Evolutionary conservation across 2,888 invertebrate genomes (phyloP).

Genomic region (Choreutis nemorana): DNA sequence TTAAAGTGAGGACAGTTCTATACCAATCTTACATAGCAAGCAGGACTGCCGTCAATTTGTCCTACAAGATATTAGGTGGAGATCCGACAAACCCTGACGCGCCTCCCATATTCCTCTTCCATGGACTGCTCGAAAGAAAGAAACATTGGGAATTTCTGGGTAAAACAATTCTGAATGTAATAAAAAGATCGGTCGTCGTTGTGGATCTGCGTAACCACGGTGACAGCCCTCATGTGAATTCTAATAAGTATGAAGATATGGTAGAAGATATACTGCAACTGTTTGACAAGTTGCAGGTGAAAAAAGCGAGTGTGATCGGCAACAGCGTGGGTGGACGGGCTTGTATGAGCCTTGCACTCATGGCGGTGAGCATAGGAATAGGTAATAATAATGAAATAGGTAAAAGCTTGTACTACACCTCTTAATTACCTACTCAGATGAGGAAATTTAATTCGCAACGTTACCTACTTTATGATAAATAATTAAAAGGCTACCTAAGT

Average conservation of each 20-base stretch:
- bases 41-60: constrained; percentile 27
- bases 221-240: constrained; percentile 79
- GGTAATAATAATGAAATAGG: too few relatives aligned
- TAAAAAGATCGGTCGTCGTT: constrained; percentile 78
- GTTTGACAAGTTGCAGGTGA: constrained; percentile 65
- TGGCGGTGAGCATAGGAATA: constrained; percentile 68
- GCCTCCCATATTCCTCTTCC: constrained; percentile 67
- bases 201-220: constrained; percentile 97
- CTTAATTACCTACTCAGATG: too few relatives aligned
- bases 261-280: constrained; percentile 75
- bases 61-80: constrained; percentile 37
- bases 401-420: too few relatives aligned
- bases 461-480: too few relatives aligned
- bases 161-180: constrained; percentile 71
- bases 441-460: too few relatives aligned
- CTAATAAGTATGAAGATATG: constrained; percentile 78
- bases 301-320: constrained; percentile 75
- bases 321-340: constrained; percentile 94
- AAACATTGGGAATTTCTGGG: constrained; percentile 86
- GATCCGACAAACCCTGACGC: constrained; percentile 17
- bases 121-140: constrained; percentile 88
- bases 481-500: too few relatives aligned
- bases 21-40: too few relatives aligned
- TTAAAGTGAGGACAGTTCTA: too few relatives aligned
- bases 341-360: constrained; percentile 81